A percentile compares a stretch with the other conserved stretches of the same genome.
Conservation (phyloP, 2,888 invertebrate genomes). For the Magallana nippona region DNA sequence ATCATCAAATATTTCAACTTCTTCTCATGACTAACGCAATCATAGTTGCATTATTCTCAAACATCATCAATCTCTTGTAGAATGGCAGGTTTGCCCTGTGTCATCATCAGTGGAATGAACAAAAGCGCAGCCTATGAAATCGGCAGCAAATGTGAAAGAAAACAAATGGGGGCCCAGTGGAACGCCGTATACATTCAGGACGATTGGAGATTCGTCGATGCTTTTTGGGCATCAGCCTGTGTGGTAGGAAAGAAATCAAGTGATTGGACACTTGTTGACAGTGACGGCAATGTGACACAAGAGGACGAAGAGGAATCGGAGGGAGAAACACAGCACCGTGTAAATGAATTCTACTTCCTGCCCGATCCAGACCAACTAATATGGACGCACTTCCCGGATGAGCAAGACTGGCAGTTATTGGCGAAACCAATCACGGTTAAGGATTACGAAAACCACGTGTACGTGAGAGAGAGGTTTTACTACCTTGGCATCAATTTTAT, state of each 20-base stretch:
- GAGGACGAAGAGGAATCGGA: constrained; percentile 68
- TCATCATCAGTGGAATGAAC: constrained; percentile 77
- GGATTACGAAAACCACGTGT: constrained; percentile 73
- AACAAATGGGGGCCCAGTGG: constrained; percentile 78
- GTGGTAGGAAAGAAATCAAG: constrained; percentile 72
- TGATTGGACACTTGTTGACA: constrained; percentile 75
- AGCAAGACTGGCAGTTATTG: constrained; percentile 75
- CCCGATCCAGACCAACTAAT: constrained; percentile 76
- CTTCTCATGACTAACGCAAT: too few species aligned
- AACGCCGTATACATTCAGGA: constrained; percentile 75
- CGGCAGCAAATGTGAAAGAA: constrained; percentile 70
- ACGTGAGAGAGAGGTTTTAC: constrained; percentile 76
- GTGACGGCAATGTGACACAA: constrained; percentile 68
- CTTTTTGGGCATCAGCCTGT: constrained; percentile 78
- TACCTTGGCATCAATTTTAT: constrained; percentile 69
- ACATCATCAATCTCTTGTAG: constrained; percentile 58
- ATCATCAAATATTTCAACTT: too few species aligned
- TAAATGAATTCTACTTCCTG: constrained; percentile 78
- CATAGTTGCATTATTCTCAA: too few species aligned
- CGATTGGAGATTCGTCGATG: constrained; percentile 77
- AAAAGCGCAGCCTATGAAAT: constrained; percentile 78
- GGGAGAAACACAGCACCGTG: constrained; percentile 74
- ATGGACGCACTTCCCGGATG: constrained; percentile 77
- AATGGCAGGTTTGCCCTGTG: constrained; percentile 74
- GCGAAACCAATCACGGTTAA: constrained; percentile 64